Percentiles rank a stretch among this genome's conserved stretches.
These are phyloP conservation scores for Venturia canescens DNA, from an alignment of 1,140 invertebrate species.

Conservation along the genomic window DNA sequence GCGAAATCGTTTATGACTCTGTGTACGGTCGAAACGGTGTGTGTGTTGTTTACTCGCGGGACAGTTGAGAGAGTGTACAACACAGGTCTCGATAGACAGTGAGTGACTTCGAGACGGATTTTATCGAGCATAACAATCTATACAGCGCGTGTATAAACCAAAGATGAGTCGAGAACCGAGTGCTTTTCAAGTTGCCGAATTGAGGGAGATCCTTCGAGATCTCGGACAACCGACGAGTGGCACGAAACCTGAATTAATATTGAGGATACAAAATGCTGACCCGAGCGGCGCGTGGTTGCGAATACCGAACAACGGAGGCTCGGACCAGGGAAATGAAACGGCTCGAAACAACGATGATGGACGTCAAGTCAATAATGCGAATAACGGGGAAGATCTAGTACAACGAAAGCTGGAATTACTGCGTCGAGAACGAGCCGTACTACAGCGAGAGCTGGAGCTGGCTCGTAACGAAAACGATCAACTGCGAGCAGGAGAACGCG, in stretches of 20 bases:
- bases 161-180: background rate
- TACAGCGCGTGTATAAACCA: background rate
- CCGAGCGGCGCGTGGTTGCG: background rate
- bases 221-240: background rate
- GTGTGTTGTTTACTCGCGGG: too few relatives aligned
- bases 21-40: too few relatives aligned
- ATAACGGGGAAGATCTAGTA: background rate
- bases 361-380: background rate
- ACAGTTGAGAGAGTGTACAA: too few relatives aligned
- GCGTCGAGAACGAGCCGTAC: background rate
- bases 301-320: background rate
- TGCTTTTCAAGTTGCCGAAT: background rate
- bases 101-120: too few relatives aligned
- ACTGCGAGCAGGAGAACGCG: background rate
- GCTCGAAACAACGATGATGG: background rate
- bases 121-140: background rate
- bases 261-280: background rate
- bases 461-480: background rate
- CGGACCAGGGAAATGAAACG: background rate
- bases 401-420: background rate
- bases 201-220: background rate
- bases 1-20: too few relatives aligned
- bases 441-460: background rate
- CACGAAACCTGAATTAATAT: background rate
- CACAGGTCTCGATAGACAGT: too few relatives aligned